A percentile compares a stretch with the other conserved stretches of the same genome.
Evolutionary conservation across 1,140 invertebrate genomes (phyloP).

Genomic region (Zelostemma sp.): DNA sequence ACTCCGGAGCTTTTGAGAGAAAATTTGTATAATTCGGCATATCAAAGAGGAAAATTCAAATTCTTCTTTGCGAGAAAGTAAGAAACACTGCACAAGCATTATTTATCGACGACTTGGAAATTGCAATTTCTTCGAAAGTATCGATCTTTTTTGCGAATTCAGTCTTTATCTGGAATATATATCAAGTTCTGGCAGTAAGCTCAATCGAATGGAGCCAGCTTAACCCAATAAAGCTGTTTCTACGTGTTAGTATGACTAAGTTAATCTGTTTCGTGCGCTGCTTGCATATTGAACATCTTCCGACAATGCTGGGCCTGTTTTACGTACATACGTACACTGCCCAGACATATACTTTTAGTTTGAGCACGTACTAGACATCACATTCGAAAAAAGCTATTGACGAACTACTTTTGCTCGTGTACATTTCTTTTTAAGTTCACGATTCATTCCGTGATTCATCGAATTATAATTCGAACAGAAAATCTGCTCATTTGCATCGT

Average conservation of each 20-base stretch:
- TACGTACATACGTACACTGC: constrained; percentile 35
- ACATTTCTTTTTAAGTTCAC: too few relatives aligned
- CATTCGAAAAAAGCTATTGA: constrained; percentile 42
- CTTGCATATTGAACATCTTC: constrained; percentile 48
- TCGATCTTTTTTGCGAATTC: constrained; percentile 28
- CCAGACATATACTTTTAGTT: constrained; percentile 30
- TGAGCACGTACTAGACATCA: constrained; percentile 48
- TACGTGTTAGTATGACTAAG: constrained; percentile 48
- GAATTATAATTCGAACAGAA: too few relatives aligned
- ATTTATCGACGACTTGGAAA: neutral
- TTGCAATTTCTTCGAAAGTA: constrained; percentile 14
- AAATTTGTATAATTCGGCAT: neutral
- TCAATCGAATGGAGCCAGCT: constrained; percentile 50
- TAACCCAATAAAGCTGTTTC: constrained; percentile 48
- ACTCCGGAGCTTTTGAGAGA: neutral
- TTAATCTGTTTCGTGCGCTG: constrained; percentile 49
- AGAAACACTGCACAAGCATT: constrained; percentile 1
- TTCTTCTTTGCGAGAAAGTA: neutral
- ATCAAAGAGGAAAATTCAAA: neutral
- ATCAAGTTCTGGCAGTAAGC: constrained; percentile 38
- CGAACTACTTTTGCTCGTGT: constrained; percentile 36
- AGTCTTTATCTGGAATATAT: constrained; percentile 21
- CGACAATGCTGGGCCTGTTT: constrained; percentile 38
- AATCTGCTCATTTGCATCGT: too few relatives aligned
- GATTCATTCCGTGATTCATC: constrained; percentile 20